A percentile compares a stretch with the other conserved stretches of the same genome.
Conservation (phyloP, 2,113 vertebrate species). For the Neofelis nebulosa region DNA sequence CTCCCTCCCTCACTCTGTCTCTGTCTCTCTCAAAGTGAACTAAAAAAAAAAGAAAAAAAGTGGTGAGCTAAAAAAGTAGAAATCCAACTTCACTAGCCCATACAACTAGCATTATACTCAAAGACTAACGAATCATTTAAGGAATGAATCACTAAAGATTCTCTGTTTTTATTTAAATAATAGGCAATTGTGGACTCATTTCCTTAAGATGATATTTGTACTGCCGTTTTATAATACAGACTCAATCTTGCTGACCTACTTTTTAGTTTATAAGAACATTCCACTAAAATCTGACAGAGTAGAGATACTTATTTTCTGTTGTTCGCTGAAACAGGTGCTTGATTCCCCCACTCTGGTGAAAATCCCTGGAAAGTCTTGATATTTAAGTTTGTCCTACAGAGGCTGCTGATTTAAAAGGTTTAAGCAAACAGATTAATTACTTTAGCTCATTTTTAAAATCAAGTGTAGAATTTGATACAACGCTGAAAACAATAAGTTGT, state of each 20-base stretch:
- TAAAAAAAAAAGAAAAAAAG: neutral
- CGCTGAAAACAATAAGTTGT: neutral
- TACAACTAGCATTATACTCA: neutral
- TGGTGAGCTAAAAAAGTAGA: neutral
- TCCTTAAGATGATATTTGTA: conserved; percentile 22
- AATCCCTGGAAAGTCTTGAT: neutral
- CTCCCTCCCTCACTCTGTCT: too few relatives aligned
- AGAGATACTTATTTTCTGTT: conserved; percentile 19
- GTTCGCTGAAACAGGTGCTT: neutral
- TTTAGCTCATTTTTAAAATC: neutral
- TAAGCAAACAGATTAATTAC: conserved; percentile 5
- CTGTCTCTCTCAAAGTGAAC: too few relatives aligned
- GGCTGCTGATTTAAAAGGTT: conserved; percentile 1
- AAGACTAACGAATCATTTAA: neutral
- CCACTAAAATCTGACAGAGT: neutral
- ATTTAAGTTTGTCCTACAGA: conserved; percentile 12
- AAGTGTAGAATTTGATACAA: neutral
- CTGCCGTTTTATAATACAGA: neutral
- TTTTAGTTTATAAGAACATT: conserved; percentile 40
- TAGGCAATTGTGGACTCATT: neutral
- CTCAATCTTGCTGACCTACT: conserved; percentile 15
- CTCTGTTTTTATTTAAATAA: neutral
- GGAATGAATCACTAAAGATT: conserved; percentile 1
- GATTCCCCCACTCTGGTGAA: neutral
- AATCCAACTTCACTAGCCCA: neutral